phyloP scores from a whole-genome alignment of 2,797 vertebrate species.

The Rhodeus uyekii region DNA sequence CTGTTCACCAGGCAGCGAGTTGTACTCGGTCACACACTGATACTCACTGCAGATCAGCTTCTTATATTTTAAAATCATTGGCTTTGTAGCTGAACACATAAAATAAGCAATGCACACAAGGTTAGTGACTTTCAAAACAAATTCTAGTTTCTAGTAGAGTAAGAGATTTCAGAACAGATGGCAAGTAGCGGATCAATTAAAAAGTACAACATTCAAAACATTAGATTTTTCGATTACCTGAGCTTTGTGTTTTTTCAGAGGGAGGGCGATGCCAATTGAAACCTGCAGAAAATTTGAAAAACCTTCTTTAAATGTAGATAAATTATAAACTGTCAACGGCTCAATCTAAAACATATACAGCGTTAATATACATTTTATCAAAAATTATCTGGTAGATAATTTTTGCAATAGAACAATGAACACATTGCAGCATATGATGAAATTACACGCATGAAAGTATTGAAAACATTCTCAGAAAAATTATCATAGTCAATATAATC shows the following conservation, averaged over 20 bases:
- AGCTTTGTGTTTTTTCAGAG: not conserved
- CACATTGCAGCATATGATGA: no score
- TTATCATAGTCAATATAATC: not conserved
- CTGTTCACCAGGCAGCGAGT: slow-evolving; percentile 18
- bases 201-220: not conserved
- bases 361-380: not conserved
- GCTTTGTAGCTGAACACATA: not conserved
- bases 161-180: not conserved
- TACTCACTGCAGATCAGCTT: not conserved
- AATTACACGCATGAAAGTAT: no score
- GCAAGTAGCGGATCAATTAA: no score
- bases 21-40: slow-evolving; percentile 24
- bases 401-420: no score
- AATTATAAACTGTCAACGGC: not conserved
- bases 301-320: not conserved
- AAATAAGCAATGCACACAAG: not conserved
- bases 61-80: slow-evolving; percentile 4
- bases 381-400: not conserved
- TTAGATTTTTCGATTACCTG: not conserved
- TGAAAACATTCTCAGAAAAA: not conserved
- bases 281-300: not conserved
- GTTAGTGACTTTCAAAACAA: not conserved
- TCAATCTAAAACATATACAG: not conserved
- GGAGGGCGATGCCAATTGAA: not conserved
- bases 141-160: not conserved